Percentiles rank a stretch among this genome's conserved stretches.
Evolutionary conservation across 1,140 invertebrate species (phyloP).

Genomic region (Macrostomum lignano): DNA sequence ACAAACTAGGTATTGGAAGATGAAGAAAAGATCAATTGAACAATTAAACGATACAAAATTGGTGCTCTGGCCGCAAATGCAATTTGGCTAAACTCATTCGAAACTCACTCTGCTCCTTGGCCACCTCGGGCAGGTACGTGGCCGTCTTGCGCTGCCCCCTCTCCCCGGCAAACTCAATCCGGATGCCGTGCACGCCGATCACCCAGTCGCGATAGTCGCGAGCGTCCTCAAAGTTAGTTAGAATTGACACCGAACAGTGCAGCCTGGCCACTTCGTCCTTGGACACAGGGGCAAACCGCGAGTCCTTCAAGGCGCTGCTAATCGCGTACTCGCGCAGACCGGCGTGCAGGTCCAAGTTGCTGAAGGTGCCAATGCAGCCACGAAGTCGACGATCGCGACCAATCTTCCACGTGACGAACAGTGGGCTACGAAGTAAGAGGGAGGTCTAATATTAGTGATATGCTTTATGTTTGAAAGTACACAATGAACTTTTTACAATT

Average conservation of each 20-base stretch:
- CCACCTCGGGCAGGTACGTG: constrained; percentile 87
- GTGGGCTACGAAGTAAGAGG: no score
- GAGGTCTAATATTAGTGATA: no score
- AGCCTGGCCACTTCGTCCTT: constrained; percentile 66
- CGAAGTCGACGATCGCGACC: constrained; percentile 46
- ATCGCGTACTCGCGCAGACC: constrained; percentile 80
- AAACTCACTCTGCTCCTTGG: constrained; percentile 62
- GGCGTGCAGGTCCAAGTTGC: constrained; percentile 58
- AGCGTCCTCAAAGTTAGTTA: constrained; percentile 77
- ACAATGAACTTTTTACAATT: no score
- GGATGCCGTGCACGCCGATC: constrained; percentile 77
- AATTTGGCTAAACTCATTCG: background rate
- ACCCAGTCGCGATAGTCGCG: constrained; percentile 82
- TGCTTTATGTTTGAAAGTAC: no score
- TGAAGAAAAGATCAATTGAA: no score
- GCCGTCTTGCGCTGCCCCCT: constrained; percentile 74
- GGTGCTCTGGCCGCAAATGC: no score
- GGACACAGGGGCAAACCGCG: constrained; percentile 72
- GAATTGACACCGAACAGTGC: constrained; percentile 73
- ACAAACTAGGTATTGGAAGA: no score
- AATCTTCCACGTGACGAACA: constrained; percentile 95
- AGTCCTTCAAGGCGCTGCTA: constrained; percentile 74
- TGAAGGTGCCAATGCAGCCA: constrained; percentile 32
- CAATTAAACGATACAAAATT: no score
- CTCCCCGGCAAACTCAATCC: constrained; percentile 84